Base-by-base conservation (phyloP, 2,797 vertebrate species). In the Clarias pachynema region DNA sequence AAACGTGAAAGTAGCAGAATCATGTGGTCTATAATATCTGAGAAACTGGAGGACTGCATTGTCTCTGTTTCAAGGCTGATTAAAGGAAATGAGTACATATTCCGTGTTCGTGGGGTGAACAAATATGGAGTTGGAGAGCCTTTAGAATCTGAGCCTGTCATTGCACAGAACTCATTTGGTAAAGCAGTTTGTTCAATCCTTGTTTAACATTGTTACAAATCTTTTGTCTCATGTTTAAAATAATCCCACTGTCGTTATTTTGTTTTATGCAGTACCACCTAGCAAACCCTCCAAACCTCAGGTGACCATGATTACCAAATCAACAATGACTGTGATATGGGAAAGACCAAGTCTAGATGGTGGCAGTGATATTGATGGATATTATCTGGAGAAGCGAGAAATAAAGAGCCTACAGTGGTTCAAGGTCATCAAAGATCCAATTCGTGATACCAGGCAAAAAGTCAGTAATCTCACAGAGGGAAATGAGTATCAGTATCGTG, bases 321-420 rank as follows among this genome's bases (percentile, higher is more conserved):
- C 96, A 89, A 96, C 97, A 78, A 99, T 99, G 98, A 98, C 97
- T 0, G 96, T 99, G 87, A 91, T 95, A 89, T 99, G 98, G 98
- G 97, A 94, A 92, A 97, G 98, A 86, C 98, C 98, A 79, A 94
- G 95, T 72, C 68, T 94, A 84, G 97, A 99, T 91, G 98, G 98
- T 90, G 98, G 98, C 75, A 99, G 95, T 88, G 98, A 99, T 92
- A 95, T 99, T 88, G 96, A 94, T 60, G 98, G 98, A 86, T 99
- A 99, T 94, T 97, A 97, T 90, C 95, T 99, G 81, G 98, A 99
- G 89, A 99, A 97, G 90, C 95, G 97, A 85, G 98, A 99, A 89
- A 99, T 97, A 94, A 99, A 97, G 92, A 99, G 98, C 92, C 94
- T 99, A 72, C 96, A 96, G 82, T 99, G 98, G 98, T 97, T 99